These are phyloP conservation scores for Dryobates pubescens DNA, from an alignment of 2,797 vertebrate species.

Conservation along the genomic window DNA sequence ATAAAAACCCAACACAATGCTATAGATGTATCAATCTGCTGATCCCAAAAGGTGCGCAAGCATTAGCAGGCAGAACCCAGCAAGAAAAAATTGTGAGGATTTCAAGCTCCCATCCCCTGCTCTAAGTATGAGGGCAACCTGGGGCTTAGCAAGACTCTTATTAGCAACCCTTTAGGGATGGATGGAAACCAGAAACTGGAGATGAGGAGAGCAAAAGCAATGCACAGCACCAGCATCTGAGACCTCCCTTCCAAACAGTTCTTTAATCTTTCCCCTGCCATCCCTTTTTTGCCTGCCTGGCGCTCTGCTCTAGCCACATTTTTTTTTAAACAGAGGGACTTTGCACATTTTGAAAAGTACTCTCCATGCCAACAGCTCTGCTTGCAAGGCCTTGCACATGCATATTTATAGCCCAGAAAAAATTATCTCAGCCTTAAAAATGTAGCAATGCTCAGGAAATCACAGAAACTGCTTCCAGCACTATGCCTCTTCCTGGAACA, in stretches of 20 bases:
- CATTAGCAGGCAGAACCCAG: neutral
- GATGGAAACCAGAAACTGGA: neutral
- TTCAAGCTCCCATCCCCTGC: neutral
- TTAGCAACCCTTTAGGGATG: neutral
- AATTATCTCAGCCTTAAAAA: neutral
- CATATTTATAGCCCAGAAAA: neutral
- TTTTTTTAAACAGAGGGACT: neutral
- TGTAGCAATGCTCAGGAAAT: neutral
- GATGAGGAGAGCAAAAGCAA: neutral
- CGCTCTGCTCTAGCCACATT: neutral
- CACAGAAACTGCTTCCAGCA: neutral
- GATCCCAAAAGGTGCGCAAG: neutral
- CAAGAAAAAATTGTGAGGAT: neutral
- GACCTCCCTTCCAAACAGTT: neutral
- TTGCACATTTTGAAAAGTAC: conserved; percentile 4
- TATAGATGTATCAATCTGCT: neutral
- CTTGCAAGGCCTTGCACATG: neutral
- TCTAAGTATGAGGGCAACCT: neutral
- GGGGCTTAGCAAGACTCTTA: neutral
- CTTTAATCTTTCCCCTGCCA: neutral
- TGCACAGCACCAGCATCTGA: neutral
- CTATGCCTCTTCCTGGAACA: neutral
- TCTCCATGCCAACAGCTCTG: fast-evolving
- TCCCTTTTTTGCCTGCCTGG: neutral
- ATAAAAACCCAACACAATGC: neutral